Conservation (phyloP, 2,113 vertebrate genomes). For the Bagarius yarrelli region DNA sequence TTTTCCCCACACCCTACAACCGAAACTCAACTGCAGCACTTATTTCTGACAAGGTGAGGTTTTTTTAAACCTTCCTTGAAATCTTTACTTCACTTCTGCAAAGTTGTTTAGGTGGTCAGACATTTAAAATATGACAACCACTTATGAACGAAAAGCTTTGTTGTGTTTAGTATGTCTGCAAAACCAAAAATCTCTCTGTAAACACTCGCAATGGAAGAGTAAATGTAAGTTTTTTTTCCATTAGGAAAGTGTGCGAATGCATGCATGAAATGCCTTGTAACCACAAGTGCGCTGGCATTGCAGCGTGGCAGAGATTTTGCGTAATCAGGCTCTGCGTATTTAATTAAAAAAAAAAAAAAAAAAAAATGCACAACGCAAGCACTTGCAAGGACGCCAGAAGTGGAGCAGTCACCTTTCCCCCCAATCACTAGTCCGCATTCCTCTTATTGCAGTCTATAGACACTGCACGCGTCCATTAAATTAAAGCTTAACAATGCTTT, state of each 20-base stretch:
- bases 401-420: slow-evolving; percentile 55
- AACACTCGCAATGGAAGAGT: slow-evolving; percentile 34
- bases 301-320: slow-evolving; percentile 9
- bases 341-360: neutral
- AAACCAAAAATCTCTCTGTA: slow-evolving; percentile 26
- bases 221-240: slow-evolving; percentile 26
- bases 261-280: slow-evolving; percentile 21
- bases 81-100: neutral
- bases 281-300: neutral
- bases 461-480: neutral
- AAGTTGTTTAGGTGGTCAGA: neutral
- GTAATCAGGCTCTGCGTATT: slow-evolving; percentile 42
- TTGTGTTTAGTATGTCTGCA: slow-evolving; percentile 23
- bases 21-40: slow-evolving; percentile 50
- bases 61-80: neutral
- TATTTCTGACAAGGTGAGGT: neutral
- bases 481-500: neutral
- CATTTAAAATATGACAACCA: neutral
- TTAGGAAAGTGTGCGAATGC: slow-evolving; percentile 3
- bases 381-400: slow-evolving; percentile 29
- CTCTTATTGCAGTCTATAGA: neutral
- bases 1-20: slow-evolving; percentile 59
- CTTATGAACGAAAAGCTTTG: slow-evolving; percentile 2
- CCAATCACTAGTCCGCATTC: slow-evolving; percentile 39
- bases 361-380: slow-evolving; percentile 4